phyloP scores from a whole-genome alignment of 2,113 vertebrate genomes.

The Anseranas semipalmata region DNA sequence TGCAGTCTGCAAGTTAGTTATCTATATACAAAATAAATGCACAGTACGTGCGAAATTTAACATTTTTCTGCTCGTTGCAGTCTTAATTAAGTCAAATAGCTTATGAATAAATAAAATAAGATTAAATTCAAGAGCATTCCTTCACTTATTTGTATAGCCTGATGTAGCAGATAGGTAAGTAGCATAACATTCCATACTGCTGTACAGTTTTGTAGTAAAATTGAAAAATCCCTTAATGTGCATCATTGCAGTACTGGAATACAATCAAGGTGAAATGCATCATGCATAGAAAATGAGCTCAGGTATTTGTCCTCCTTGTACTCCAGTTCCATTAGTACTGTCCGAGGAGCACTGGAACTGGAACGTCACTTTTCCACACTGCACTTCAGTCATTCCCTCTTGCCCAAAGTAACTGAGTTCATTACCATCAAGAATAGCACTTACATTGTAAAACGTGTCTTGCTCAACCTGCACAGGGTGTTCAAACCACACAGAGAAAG shows the following conservation, averaged over 20 bases:
- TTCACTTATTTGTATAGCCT: conserved; percentile 76
- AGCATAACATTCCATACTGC: conserved; percentile 64
- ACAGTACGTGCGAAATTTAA: conserved; percentile 80
- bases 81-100: conserved; percentile 85
- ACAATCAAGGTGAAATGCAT: conserved; percentile 72
- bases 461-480: conserved; percentile 96
- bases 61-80: conserved; percentile 74
- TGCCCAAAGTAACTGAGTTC: conserved; percentile 99
- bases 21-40: conserved; percentile 82
- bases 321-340: conserved; percentile 97
- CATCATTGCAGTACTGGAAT: conserved; percentile 71
- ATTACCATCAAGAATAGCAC: conserved; percentile 90
- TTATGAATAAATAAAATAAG: conserved; percentile 88
- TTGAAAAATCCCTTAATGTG: conserved; percentile 72
- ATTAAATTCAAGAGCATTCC: conserved; percentile 82
- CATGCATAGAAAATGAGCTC: conserved; percentile 97
- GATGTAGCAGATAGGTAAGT: conserved; percentile 69
- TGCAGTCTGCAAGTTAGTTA: conserved; percentile 79
- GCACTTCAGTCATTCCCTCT: conserved; percentile 97
- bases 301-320: conserved; percentile 98
- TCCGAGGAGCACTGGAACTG: conserved; percentile 99
- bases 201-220: conserved; percentile 67
- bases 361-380: conserved; percentile 94
- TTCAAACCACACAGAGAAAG: conserved; percentile 94
- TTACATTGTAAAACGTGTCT: conserved; percentile 95